These are phyloP conservation scores for Bombus fervidus DNA, from an alignment of 1,140 invertebrate genomes.

Conservation along the genomic window DNA sequence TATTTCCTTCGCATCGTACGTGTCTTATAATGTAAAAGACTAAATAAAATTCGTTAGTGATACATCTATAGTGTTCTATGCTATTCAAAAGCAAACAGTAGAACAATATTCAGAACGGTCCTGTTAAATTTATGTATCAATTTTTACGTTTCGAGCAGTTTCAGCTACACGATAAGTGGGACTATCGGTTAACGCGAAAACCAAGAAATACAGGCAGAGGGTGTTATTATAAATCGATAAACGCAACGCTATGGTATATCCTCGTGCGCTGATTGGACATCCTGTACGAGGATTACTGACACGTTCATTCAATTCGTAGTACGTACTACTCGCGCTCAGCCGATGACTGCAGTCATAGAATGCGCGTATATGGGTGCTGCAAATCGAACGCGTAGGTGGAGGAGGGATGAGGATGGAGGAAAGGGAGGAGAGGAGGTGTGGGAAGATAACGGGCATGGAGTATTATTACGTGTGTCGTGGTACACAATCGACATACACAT, in stretches of 20 bases:
- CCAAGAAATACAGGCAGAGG: not conserved
- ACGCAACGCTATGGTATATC: constrained; percentile 21
- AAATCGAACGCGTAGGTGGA: constrained; percentile 15
- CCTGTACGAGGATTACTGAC: constrained; percentile 62
- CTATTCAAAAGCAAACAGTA: too few relatives aligned
- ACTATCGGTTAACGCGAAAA: not conserved
- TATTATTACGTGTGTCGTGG: constrained; percentile 63
- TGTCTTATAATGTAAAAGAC: too few relatives aligned
- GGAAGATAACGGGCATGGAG: constrained; percentile 56
- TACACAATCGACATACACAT: constrained; percentile 47
- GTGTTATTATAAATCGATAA: constrained; percentile 46
- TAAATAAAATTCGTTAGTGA: too few relatives aligned
- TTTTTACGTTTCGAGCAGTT: not conserved
- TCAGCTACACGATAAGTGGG: too few relatives aligned
- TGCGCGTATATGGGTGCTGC: constrained; percentile 24
- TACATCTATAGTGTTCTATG: too few relatives aligned
- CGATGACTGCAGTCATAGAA: constrained; percentile 39
- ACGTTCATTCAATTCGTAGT: constrained; percentile 64
- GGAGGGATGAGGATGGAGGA: not conserved
- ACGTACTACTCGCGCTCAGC: constrained; percentile 46
- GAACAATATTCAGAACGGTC: too few relatives aligned
- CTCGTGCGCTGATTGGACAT: constrained; percentile 64
- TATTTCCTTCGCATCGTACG: too few relatives aligned
- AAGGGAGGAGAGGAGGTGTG: constrained; percentile 19
- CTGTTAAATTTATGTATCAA: too few relatives aligned